Evolutionary conservation across 2,113 vertebrate genomes (phyloP).

Genomic region (Passer domesticus): DNA sequence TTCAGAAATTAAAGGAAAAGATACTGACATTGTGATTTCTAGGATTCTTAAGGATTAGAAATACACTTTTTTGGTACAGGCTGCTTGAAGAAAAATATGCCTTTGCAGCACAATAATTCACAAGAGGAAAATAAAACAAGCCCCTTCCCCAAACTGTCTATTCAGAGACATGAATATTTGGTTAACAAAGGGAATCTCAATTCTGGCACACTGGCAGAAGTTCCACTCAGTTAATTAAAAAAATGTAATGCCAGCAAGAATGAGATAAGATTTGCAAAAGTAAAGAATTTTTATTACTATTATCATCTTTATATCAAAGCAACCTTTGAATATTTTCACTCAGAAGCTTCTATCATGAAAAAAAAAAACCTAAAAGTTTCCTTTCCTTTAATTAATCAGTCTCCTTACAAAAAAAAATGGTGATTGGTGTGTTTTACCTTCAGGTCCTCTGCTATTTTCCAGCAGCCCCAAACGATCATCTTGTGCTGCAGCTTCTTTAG

Average conservation of each 20-base stretch:
- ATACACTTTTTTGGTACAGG: not conserved
- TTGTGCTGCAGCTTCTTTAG: conserved; percentile 16
- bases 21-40: not conserved
- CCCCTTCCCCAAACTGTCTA: not conserved
- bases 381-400: not conserved
- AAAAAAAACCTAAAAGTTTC: not conserved
- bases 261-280: not conserved
- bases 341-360: not conserved
- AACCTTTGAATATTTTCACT: not conserved
- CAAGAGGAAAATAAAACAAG: not conserved
- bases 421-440: conserved; percentile 50
- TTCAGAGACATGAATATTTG: not conserved
- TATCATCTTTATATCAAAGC: not conserved
- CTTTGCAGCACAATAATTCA: not conserved
- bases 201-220: not conserved
- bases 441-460: conserved; percentile 36
- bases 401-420: not conserved
- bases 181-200: not conserved
- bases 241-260: not conserved
- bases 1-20: not conserved
- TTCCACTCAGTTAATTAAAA: not conserved
- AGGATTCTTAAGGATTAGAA: not conserved
- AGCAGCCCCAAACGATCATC: conserved; percentile 1
- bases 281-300: not conserved
- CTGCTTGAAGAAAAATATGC: not conserved